Percentiles rank a stretch among this genome's conserved stretches.
These are phyloP conservation scores for Morbakka virulenta DNA, from an alignment of 30 jellyfish, hydroid and myxozoan genomes.

Conservation along the genomic window DNA sequence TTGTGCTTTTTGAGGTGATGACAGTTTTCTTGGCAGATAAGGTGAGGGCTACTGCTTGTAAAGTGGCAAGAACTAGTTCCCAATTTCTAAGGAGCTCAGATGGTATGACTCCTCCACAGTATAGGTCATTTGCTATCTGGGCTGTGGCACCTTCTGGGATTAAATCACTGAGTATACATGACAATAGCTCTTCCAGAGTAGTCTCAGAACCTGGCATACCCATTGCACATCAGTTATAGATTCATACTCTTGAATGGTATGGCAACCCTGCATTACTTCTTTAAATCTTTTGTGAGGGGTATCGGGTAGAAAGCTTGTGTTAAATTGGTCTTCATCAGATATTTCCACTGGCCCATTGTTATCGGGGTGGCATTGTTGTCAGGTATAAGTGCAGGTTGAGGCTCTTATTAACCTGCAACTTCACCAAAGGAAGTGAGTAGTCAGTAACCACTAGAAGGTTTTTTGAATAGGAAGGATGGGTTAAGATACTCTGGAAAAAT, in stretches of 20 bases:
- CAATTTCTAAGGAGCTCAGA: constrained; percentile 20
- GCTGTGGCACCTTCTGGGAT: too few relatives aligned
- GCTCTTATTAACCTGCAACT: constrained; percentile 41
- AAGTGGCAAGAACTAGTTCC: constrained; percentile 22
- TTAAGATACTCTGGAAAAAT: constrained; percentile 51
- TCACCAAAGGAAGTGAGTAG: too few relatives aligned
- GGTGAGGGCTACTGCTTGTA: too few relatives aligned
- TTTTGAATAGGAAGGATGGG: constrained; percentile 64
- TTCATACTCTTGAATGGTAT: constrained; percentile 64
- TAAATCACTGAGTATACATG: too few relatives aligned
- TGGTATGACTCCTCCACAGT: too few relatives aligned
- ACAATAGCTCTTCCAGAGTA: too few relatives aligned
- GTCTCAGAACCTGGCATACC: too few relatives aligned
- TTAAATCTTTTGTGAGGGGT: constrained; percentile 40
- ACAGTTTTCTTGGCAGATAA: constrained; percentile 47
- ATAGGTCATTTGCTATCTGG: too few relatives aligned
- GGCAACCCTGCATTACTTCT: constrained; percentile 65
- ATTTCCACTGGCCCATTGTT: constrained; percentile 22
- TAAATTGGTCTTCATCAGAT: constrained; percentile 42
- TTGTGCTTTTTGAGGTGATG: constrained; percentile 42
- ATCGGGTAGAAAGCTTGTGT: too few relatives aligned
- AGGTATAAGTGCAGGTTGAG: too few relatives aligned
- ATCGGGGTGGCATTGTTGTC: constrained; percentile 55
- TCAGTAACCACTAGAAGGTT: constrained; percentile 53
- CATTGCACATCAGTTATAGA: too few relatives aligned